These are phyloP conservation scores for Urocynchramus pylzowi DNA, from an alignment of 2,113 vertebrate genomes.

Conservation along the genomic window DNA sequence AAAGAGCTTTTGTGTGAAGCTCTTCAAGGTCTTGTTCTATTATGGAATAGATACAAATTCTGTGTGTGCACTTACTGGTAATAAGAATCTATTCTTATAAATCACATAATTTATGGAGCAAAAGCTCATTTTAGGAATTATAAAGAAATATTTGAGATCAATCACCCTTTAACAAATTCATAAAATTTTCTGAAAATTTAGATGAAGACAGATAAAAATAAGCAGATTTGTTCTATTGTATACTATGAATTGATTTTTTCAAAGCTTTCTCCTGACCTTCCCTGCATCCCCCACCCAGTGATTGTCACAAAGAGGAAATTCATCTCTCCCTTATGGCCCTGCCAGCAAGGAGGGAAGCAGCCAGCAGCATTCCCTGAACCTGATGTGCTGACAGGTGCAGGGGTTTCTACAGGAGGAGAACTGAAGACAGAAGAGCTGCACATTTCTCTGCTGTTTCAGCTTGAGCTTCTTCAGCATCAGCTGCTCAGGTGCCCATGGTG, in stretches of 20 bases:
- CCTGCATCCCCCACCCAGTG: neutral
- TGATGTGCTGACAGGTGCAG: rapidly evolving
- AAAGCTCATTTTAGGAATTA: neutral
- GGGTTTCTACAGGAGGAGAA: neutral
- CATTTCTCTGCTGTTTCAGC: neutral
- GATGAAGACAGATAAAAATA: neutral
- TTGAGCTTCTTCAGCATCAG: neutral
- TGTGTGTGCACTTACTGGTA: neutral
- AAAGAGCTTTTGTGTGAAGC: neutral
- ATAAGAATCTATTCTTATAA: neutral
- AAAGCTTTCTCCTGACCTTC: neutral
- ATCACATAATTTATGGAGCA: neutral
- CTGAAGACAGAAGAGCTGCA: neutral
- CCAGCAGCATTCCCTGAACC: neutral
- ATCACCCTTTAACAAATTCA: neutral
- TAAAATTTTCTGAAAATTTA: neutral
- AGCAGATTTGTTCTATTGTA: neutral
- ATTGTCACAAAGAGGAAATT: neutral
- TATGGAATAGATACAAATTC: neutral
- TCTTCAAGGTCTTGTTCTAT: neutral
- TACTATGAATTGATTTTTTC: neutral
- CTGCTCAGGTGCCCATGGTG: neutral
- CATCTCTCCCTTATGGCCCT: neutral
- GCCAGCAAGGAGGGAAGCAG: neutral
- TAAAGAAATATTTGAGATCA: neutral